Conservation (phyloP, 2,888 invertebrate species). For the Pristionchus maxplancki region DNA sequence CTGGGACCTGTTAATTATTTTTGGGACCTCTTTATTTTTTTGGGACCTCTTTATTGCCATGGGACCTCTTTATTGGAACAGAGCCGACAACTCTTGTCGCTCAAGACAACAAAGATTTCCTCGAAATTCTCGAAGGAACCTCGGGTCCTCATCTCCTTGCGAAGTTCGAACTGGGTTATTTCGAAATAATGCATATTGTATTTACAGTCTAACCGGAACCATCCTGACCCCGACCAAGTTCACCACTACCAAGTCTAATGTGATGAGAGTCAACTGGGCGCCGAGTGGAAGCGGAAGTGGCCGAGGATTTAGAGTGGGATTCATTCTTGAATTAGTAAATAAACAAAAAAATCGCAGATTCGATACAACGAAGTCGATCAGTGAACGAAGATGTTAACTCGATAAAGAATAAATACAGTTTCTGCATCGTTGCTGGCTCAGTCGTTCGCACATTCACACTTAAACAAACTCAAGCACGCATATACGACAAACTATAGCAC, state of each 20-base stretch:
- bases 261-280: neutral
- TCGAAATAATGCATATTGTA: neutral
- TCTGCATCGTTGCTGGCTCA: no score
- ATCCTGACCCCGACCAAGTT: neutral
- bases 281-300: neutral
- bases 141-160: neutral
- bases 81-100: neutral
- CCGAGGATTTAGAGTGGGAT: neutral
- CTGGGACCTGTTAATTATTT: no score
- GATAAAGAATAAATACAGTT: no score
- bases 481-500: no score
- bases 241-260: neutral
- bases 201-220: neutral
- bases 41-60: no score
- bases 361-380: neutral
- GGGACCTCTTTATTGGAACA: no score
- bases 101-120: neutral
- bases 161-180: neutral
- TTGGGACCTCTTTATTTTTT: no score
- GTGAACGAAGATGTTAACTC: neutral
- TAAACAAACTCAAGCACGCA: no score
- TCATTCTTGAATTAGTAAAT: neutral
- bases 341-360: neutral
- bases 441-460: no score
- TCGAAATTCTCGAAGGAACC: neutral